phyloP scores from a whole-genome alignment of 2,113 vertebrate species.

The Hystrix brachyura region DNA sequence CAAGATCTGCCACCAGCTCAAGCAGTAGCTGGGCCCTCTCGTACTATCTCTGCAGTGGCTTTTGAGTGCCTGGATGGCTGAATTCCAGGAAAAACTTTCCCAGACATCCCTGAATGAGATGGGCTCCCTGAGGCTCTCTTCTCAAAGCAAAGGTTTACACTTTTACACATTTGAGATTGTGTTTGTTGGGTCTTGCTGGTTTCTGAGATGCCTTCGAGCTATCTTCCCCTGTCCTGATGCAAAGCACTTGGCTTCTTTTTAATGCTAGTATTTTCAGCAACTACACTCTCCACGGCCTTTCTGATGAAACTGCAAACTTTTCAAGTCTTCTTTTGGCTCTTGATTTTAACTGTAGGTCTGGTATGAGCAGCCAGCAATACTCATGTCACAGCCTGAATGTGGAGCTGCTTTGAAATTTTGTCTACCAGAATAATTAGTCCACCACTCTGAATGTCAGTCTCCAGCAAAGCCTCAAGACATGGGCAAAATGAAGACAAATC shows the following conservation, averaged over 20 bases:
- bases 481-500: neutral
- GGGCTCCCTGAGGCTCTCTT: neutral
- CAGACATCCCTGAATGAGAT: neutral
- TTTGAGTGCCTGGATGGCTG: neutral
- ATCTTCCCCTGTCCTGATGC: neutral
- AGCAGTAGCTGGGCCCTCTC: neutral
- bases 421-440: neutral
- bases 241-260: neutral
- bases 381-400: neutral
- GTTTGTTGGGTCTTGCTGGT: neutral
- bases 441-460: neutral
- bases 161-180: neutral
- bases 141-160: neutral
- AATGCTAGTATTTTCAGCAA: neutral
- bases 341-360: neutral
- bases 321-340: neutral
- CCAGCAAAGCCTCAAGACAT: neutral
- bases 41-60: neutral
- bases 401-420: neutral
- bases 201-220: neutral
- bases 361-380: neutral
- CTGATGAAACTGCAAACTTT: neutral
- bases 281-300: neutral
- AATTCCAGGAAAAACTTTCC: neutral
- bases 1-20: neutral